Base-by-base conservation (phyloP, 2,113 vertebrate species). In the Cochlearius cochlearius region DNA sequence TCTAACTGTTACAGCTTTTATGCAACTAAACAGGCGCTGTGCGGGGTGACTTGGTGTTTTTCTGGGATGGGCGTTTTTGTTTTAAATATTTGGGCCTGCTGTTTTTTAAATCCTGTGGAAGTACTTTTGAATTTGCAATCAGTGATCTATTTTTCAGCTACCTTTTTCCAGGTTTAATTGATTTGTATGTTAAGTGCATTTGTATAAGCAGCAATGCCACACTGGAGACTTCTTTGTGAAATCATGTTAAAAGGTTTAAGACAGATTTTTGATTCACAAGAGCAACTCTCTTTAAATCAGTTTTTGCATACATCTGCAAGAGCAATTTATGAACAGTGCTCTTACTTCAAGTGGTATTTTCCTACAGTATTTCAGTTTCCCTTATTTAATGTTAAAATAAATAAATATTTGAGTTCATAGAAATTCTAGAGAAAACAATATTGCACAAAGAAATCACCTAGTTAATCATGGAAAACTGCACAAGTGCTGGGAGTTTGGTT, bases 311-410 rank as follows among this genome's bases (percentile, higher is more conserved):
- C 25, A 45, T 93, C 75, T 96, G 72, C 72, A 74, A 83, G 68
- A 88, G 60, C 52, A 53, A 43, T 93, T 78, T 92, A 71, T 78
- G 68, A 84, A 81, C 1, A 6, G 43, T 52, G 9, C 30, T 91
- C 36, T 78, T 63, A 39, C 64, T 81, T 89, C n/a, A 91, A 91
- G 75, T 84, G 75, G 26, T 76, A 21, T 93, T 94, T 96, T 95
- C 59, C 56, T 88, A 68, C 36, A 22, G n/a, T 88, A 27, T 96
- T 96, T 95, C 72, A 84, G 27, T 64, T 96, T 94, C 30, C 36
- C 22, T 87, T 92, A 74, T 93, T 92, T 96, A 78, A 77, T 87
- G 34, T 93, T 73, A 87, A 92, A 96, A 97, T 71, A 92, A 88
- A 90, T 88, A 96, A 95, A 94, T 92, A 89, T 75, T 94, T 87